Conservation (phyloP, 1,140 invertebrate species). For the Lepeophtheirus salmonis region DNA sequence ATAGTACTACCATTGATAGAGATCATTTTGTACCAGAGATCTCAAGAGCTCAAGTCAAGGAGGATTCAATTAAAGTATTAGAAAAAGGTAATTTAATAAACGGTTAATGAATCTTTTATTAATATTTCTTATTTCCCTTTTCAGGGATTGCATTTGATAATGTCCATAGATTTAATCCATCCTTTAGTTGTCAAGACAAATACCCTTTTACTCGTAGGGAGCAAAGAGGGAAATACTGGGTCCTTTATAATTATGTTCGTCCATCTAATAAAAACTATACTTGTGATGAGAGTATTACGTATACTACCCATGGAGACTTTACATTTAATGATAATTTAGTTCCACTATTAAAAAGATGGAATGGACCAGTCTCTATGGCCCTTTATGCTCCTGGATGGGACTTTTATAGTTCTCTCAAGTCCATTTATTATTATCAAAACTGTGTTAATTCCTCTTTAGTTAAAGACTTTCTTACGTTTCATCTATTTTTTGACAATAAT, state of each 20-base stretch:
- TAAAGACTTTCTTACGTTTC: constrained; percentile 55
- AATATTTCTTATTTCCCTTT: no score
- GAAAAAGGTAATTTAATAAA: no score
- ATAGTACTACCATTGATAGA: no score
- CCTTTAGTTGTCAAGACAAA: not conserved
- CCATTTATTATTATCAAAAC: constrained; percentile 45
- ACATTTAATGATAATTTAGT: constrained; percentile 74
- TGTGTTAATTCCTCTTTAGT: constrained; percentile 31
- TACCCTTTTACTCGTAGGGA: constrained; percentile 15
- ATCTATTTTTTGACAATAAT: constrained; percentile 63
- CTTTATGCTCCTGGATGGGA: constrained; percentile 54
- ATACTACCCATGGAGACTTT: constrained; percentile 75
- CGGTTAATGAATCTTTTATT: no score
- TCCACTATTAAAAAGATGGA: constrained; percentile 49
- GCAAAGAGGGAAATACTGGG: constrained; percentile 73
- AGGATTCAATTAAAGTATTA: no score
- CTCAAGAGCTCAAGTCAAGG: no score
- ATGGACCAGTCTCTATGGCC: constrained; percentile 48
- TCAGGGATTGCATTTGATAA: not conserved
- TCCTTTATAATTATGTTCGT: constrained; percentile 63
- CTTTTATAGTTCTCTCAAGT: constrained; percentile 40
- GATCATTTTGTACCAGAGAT: no score
- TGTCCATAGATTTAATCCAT: not conserved
- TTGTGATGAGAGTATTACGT: constrained; percentile 68
- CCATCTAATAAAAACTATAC: constrained; percentile 27